Evolutionary conservation across 2,113 vertebrate genomes (phyloP).

Genomic region (Oreocharis arfaki): DNA sequence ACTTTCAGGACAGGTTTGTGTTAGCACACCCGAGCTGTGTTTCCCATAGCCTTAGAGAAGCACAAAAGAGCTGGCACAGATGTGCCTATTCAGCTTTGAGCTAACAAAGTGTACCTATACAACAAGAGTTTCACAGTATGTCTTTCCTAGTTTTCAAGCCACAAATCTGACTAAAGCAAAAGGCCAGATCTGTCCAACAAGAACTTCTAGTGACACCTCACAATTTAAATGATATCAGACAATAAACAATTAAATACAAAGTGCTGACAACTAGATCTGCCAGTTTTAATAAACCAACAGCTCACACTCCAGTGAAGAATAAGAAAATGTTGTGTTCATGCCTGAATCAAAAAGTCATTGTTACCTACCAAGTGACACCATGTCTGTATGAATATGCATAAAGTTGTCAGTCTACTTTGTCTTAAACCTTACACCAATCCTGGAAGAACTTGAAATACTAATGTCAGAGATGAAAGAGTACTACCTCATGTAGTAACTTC

Average conservation of each 20-base stretch:
- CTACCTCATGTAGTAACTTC: background rate
- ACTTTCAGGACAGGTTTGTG: background rate
- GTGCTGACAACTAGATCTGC: background rate
- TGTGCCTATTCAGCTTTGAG: background rate
- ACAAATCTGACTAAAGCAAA: background rate
- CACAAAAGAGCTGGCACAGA: background rate
- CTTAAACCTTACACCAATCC: background rate
- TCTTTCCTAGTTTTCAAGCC: background rate
- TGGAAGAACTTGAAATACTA: background rate
- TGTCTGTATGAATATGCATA: background rate
- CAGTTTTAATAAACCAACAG: background rate
- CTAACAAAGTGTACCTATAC: background rate
- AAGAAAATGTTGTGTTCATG: background rate
- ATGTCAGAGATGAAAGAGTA: background rate
- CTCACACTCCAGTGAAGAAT: background rate
- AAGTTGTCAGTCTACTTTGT: background rate
- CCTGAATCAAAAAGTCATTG: background rate
- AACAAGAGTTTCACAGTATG: background rate
- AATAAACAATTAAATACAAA: background rate
- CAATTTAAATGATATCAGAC: background rate
- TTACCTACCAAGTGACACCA: background rate
- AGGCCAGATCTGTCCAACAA: background rate
- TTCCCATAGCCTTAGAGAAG: background rate
- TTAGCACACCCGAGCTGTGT: background rate
- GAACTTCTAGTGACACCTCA: background rate